Conservation (phyloP, 2,797 vertebrate genomes). For the Mycteria americana region DNA sequence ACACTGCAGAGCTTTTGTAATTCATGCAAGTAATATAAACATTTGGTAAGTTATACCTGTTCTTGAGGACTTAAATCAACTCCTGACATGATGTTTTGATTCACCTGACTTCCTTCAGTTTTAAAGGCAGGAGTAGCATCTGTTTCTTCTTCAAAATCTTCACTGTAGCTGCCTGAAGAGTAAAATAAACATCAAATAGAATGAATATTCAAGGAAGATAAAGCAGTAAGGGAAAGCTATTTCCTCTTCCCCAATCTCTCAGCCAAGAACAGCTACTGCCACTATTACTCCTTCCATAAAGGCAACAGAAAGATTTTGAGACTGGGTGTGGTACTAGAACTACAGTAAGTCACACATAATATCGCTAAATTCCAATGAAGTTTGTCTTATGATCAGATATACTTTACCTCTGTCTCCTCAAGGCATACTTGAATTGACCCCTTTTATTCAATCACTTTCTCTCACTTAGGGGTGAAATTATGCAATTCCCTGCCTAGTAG, state of each 20-base stretch:
- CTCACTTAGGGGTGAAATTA: neutral
- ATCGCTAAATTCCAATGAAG: neutral
- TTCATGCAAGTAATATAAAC: neutral
- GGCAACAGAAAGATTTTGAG: neutral
- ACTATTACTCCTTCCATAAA: neutral
- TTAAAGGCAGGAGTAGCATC: slow-evolving; percentile 41
- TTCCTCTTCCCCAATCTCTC: neutral
- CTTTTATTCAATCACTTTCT: neutral
- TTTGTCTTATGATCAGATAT: neutral
- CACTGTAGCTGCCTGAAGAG: slow-evolving; percentile 74
- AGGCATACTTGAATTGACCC: neutral
- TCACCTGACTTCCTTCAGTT: slow-evolving; percentile 29
- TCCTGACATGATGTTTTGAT: slow-evolving; percentile 2
- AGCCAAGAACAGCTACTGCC: neutral
- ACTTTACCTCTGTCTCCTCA: neutral
- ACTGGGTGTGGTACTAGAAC: neutral
- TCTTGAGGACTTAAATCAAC: slow-evolving; percentile 5
- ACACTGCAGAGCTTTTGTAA: neutral
- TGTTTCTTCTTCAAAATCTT: slow-evolving; percentile 79
- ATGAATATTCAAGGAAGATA: neutral
- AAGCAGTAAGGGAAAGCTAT: neutral
- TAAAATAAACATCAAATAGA: neutral
- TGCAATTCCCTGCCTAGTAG: neutral
- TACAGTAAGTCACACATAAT: neutral
- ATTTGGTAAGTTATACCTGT: slow-evolving; percentile 30